Evolutionary conservation across 2,888 invertebrate genomes (phyloP), one percentile per base, ranked within the genome.

Genomic region (Conistra vaccinii): DNA sequence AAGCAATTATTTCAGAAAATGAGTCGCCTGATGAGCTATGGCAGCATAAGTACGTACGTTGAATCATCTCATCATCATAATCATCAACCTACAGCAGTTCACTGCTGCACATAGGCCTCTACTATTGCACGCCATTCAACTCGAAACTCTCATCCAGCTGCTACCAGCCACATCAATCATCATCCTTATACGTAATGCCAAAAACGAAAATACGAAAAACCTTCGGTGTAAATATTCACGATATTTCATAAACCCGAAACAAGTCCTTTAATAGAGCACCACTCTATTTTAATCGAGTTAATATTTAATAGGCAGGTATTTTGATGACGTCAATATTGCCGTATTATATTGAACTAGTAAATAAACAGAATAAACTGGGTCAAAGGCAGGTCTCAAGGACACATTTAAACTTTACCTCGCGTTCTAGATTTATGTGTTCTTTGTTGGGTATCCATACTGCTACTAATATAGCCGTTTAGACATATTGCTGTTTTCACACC

Each of bases 361-460:
- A 83, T 84, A 84, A 84, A 76, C 73, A 74, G 10, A 62, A 53
- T 23, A 53, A 80, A 83, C 39, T 78, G 48, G 85, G 77, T 76
- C 85, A 85, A 83, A 82, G 84, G 73, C 78, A 69, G 29, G 66
- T 58, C 70, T 73, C 83, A 85, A 85, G 83, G 81, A 68, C 72
- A 76, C 20, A 29, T 68, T 69, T 63, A 73, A 69, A 73, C 65
- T 73, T 77, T 69, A 53, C n/a, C 51, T n/a, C n/a, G 51, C n/a
- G 58, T 53, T 66, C 72, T 79, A 76, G 17, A 76, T 76, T 48
- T 48, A 70, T 68, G 32, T 51, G 23, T 42, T 60, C 51, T 66
- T 23, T 76, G 55, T 69, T 72, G 58, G 48, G 14, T 42, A 29
- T 80, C 6, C 4, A 10, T 9, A 10, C n/a, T 23, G 51, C 23